Conservation (phyloP, 2,797 vertebrate species). For the Myiothlypis chrysogaster region DNA sequence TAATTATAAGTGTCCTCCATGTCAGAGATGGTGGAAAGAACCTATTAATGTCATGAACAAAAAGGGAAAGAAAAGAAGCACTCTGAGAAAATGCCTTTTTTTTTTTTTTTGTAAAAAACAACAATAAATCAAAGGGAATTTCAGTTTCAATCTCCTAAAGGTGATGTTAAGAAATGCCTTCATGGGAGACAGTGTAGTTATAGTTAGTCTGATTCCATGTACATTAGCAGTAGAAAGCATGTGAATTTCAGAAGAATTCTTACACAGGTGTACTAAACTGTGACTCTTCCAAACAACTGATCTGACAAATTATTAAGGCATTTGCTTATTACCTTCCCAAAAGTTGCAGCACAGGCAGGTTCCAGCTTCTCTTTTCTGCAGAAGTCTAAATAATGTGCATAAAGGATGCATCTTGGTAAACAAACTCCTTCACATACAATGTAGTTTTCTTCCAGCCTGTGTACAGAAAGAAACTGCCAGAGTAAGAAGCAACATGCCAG, state of each 20-base stretch:
- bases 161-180: neutral
- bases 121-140: neutral
- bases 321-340: conserved; percentile 87
- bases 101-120: neutral
- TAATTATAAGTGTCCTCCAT: neutral
- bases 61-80: neutral
- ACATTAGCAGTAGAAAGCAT: neutral
- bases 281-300: neutral
- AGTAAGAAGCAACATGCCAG: neutral
- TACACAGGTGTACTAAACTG: neutral
- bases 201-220: neutral
- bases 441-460: conserved; percentile 98
- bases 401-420: conserved; percentile 94
- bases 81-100: neutral
- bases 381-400: conserved; percentile 98
- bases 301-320: neutral
- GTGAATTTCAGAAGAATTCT: neutral
- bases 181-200: neutral
- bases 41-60: neutral
- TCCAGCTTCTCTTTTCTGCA: conserved; percentile 97
- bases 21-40: neutral
- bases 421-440: conserved; percentile 99
- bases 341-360: conserved; percentile 96
- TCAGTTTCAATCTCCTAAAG: neutral
- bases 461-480: neutral